These are phyloP conservation scores for Coremacera marginata DNA, from an alignment of 2,888 invertebrate species.

Conservation along the genomic window DNA sequence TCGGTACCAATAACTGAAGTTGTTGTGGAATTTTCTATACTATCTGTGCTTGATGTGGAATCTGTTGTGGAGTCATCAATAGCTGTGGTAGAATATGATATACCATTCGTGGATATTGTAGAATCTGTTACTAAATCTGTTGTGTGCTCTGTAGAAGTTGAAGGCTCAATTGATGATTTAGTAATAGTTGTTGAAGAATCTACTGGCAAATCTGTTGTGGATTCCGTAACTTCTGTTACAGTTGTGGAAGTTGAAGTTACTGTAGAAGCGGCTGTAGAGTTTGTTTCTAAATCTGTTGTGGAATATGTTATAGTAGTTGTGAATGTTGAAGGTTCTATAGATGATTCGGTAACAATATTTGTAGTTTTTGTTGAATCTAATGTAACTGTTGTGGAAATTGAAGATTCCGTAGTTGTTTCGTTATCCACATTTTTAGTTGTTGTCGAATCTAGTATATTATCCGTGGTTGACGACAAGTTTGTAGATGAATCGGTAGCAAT, in stretches of 20 bases:
- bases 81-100: conserved; percentile 9
- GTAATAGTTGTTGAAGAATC: background rate
- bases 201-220: background rate
- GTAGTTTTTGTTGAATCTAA: background rate
- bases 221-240: background rate
- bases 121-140: background rate
- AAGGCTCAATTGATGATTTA: background rate
- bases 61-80: background rate
- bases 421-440: too few relatives aligned
- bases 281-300: background rate
- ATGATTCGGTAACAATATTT: too few relatives aligned
- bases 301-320: background rate
- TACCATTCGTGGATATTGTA: background rate
- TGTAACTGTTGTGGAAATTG: background rate
- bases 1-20: background rate
- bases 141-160: background rate
- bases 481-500: background rate
- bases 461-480: background rate
- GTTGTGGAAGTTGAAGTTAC: background rate
- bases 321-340: background rate
- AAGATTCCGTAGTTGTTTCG: background rate
- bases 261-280: background rate
- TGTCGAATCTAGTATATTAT: background rate
- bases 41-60: background rate
- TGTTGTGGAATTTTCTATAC: background rate